Evolutionary conservation across 2,888 invertebrate genomes (phyloP).

Genomic region (Drosophila multiciliata): DNA sequence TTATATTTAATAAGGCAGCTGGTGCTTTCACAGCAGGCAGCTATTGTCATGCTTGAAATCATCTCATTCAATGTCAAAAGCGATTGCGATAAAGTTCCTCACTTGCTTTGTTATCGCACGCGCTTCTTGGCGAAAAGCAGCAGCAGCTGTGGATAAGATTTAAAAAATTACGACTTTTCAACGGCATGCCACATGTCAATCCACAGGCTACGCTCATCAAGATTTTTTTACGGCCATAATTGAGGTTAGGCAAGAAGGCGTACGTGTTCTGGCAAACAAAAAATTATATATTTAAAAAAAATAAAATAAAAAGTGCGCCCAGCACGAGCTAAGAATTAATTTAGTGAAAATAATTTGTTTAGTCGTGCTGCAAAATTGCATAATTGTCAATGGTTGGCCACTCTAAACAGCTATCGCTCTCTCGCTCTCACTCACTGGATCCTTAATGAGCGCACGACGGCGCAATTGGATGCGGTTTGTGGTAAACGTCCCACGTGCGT

Average conservation of each 20-base stretch:
- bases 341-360: slow-evolving; percentile 82
- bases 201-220: slow-evolving; percentile 54
- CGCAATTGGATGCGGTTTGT: slow-evolving; percentile 39
- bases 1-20: slow-evolving; percentile 6
- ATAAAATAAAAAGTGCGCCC: slow-evolving; percentile 68
- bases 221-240: slow-evolving; percentile 29
- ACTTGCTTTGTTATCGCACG: slow-evolving; percentile 42
- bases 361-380: slow-evolving; percentile 77
- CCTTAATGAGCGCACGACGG: slow-evolving; percentile 53
- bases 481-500: slow-evolving; percentile 49
- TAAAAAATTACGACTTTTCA: slow-evolving; percentile 44
- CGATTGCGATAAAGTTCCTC: slow-evolving; percentile 14
- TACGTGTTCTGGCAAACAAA: slow-evolving; percentile 27
- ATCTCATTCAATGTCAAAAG: slow-evolving; percentile 6
- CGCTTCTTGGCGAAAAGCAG: slow-evolving; percentile 21
- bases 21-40: slow-evolving; percentile 42
- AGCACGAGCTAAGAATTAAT: slow-evolving; percentile 83
- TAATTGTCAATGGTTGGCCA: slow-evolving; percentile 70
- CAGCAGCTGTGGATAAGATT: slow-evolving; percentile 52
- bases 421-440: slow-evolving; percentile 4
- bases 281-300: not conserved
- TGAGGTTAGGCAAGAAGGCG: slow-evolving; percentile 47
- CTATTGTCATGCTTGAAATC: slow-evolving; percentile 38
- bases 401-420: slow-evolving; percentile 33
- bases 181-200: slow-evolving; percentile 67